Evolutionary conservation across 1,140 invertebrate genomes (phyloP).

Genomic region (Leptinotarsa texana): DNA sequence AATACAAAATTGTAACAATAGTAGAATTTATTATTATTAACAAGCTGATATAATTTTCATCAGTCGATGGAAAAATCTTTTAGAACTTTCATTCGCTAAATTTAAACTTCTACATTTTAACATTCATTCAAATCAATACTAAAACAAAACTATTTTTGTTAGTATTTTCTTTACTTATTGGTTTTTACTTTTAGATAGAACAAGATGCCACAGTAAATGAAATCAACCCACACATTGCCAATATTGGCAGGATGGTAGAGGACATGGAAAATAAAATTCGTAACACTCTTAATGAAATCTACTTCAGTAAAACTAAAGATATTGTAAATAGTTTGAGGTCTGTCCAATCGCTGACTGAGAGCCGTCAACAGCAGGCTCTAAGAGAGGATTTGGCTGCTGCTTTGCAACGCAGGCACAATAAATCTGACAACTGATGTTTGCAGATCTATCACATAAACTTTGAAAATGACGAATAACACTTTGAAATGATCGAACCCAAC

Average conservation of each 20-base stretch:
- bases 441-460: constrained; percentile 40
- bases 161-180: too few species aligned
- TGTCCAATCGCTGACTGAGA: constrained; percentile 81
- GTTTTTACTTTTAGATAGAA: constrained; percentile 72
- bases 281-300: constrained; percentile 97
- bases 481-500: constrained; percentile 3
- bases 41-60: too few species aligned
- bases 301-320: constrained; percentile 99
- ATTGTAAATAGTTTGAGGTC: constrained; percentile 97
- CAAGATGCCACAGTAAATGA: constrained; percentile 88
- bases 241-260: constrained; percentile 95
- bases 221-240: constrained; percentile 94
- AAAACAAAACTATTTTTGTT: too few species aligned
- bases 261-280: constrained; percentile 99
- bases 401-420: constrained; percentile 75
- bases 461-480: constrained; percentile 32
- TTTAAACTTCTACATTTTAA: too few species aligned
- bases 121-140: too few species aligned
- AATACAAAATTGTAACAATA: too few species aligned
- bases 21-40: too few species aligned
- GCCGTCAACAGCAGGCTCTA: constrained; percentile 79
- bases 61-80: too few species aligned
- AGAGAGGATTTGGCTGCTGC: constrained; percentile 84
- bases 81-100: too few species aligned
- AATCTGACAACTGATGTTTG: constrained; percentile 59